Percentiles rank a stretch among this genome's conserved stretches.
Conservation (phyloP, 2,888 invertebrate species). For the Aspidapion aeneum region DNA sequence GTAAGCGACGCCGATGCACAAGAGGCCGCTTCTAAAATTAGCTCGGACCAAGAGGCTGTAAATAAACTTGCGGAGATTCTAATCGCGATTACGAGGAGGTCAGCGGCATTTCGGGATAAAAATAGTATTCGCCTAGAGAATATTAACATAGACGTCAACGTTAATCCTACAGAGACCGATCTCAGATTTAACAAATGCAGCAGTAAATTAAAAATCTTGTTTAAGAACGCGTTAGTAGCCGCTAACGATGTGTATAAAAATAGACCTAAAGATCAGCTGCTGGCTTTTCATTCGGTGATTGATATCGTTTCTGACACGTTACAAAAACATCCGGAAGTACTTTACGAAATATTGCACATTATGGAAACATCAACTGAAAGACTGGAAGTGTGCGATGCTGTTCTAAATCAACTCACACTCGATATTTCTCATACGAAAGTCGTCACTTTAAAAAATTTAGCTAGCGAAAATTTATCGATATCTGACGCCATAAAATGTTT, state of each 20-base stretch:
- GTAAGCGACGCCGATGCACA: slow-evolving; percentile 42
- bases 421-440: slow-evolving; percentile 59
- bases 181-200: slow-evolving; percentile 38
- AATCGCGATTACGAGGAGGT: slow-evolving; percentile 43
- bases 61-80: slow-evolving; percentile 46
- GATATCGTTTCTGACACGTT: slow-evolving; percentile 41
- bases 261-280: slow-evolving; percentile 45
- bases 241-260: slow-evolving; percentile 47
- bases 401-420: slow-evolving; percentile 47
- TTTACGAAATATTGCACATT: slow-evolving; percentile 40
- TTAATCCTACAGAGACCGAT: slow-evolving; percentile 38
- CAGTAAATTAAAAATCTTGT: slow-evolving; percentile 41
- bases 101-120: slow-evolving; percentile 43
- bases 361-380: slow-evolving; percentile 43
- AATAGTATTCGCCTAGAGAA: slow-evolving; percentile 45
- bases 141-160: slow-evolving; percentile 38
- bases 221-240: slow-evolving; percentile 45
- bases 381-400: slow-evolving; percentile 41
- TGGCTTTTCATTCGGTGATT: slow-evolving; percentile 43
- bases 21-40: slow-evolving; percentile 42
- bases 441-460: slow-evolving; percentile 52
- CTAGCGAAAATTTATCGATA: slow-evolving; percentile 26
- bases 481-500: slow-evolving; percentile 62
- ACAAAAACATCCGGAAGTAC: slow-evolving; percentile 35
- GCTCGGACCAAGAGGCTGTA: slow-evolving; percentile 38